phyloP scores from a whole-genome alignment of 2,797 vertebrate genomes.

The Scolopax bukidnonensis region DNA sequence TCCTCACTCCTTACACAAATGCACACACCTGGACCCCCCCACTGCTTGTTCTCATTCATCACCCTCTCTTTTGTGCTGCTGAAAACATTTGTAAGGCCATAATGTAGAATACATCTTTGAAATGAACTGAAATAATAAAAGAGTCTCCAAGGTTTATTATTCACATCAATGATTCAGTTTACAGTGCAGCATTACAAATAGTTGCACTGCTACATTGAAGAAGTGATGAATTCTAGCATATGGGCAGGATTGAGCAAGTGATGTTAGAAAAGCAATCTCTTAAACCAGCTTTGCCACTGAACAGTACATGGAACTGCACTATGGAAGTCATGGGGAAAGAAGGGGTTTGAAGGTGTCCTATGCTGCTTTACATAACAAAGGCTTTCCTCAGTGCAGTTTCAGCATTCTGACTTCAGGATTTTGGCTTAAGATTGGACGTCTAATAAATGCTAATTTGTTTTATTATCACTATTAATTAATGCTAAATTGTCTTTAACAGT shows the following conservation, averaged over 20 bases:
- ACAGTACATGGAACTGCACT: not conserved
- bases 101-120: not conserved
- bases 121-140: conserved; percentile 6
- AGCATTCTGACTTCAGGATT: not conserved
- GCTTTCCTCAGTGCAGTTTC: not conserved
- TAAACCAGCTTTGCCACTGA: not conserved
- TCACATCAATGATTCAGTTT: not conserved
- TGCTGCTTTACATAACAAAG: not conserved
- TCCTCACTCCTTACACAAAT: not conserved
- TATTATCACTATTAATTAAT: not conserved
- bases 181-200: not conserved
- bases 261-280: not conserved
- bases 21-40: not conserved
- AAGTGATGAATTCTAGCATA: not conserved
- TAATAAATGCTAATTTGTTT: not conserved
- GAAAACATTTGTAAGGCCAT: conserved; percentile 8
- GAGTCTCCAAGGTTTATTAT: conserved; percentile 4
- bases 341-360: not conserved
- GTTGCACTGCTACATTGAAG: not conserved
- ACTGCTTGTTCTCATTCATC: not conserved
- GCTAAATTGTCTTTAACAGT: not conserved
- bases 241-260: not conserved
- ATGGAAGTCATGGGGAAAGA: not conserved
- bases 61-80: not conserved
- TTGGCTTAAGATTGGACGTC: not conserved